Conservation (phyloP, 2,888 invertebrate genomes). For the Chironomus tentans region DNA sequence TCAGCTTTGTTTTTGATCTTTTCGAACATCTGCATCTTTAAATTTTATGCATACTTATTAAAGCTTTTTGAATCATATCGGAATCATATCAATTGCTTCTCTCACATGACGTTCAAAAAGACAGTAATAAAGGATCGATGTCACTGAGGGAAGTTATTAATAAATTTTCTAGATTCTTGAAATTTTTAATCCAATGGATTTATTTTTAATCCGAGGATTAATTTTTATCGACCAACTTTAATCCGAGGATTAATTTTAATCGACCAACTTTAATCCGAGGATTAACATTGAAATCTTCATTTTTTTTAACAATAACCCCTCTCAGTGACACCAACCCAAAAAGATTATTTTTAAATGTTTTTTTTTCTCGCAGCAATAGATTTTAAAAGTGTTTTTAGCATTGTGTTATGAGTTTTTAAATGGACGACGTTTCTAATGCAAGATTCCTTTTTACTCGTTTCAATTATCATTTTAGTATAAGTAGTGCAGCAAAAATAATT, state of each 20-base stretch:
- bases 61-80: conserved; percentile 6
- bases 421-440: background rate
- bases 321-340: no score
- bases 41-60: background rate
- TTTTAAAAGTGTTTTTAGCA: no score
- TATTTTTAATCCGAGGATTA: no score
- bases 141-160: background rate
- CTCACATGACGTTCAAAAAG: conserved; percentile 4
- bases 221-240: no score
- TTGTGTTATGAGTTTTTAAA: background rate
- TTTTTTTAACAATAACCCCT: no score
- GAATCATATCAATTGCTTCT: background rate
- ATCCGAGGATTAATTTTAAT: no score
- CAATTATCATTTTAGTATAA: no score
- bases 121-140: no score
- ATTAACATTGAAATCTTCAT: no score
- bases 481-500: no score
- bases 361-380: background rate
- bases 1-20: conserved; percentile 9
- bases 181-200: no score
- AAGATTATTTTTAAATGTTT: background rate
- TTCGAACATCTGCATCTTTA: conserved; percentile 11
- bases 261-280: no score
- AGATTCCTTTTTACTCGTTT: background rate
- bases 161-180: background rate